Percentiles rank a stretch among this genome's conserved stretches.
These are phyloP conservation scores for Nycticryphes semicollaris DNA, from an alignment of 2,113 vertebrate species.

Conservation along the genomic window DNA sequence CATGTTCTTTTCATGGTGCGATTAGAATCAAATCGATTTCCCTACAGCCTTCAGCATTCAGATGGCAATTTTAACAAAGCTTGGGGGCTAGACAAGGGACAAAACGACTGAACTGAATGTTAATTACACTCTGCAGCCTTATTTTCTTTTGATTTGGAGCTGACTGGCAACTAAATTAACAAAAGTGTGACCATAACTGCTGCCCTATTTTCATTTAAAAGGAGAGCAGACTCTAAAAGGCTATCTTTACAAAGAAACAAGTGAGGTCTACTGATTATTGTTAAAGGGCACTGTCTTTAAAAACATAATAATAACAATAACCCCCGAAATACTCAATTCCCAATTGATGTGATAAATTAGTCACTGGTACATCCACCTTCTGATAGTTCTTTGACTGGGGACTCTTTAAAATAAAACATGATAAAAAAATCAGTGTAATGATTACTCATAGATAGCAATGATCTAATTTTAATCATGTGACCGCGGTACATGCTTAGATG, in stretches of 20 bases:
- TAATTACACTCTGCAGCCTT: conserved; percentile 96
- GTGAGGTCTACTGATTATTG: conserved; percentile 83
- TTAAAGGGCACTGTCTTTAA: conserved; percentile 80
- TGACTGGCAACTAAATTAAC: conserved; percentile 89
- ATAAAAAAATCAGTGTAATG: neutral
- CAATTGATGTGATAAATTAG: conserved; percentile 68
- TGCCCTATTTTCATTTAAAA: conserved; percentile 88
- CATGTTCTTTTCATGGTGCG: conserved; percentile 99
- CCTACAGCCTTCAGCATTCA: conserved; percentile 92
- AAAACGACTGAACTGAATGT: conserved; percentile 96
- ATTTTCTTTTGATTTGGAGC: conserved; percentile 87
- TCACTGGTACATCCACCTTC: conserved; percentile 22
- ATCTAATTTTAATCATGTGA: conserved; percentile 64
- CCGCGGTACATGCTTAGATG: neutral
- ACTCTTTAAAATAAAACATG: conserved; percentile 55
- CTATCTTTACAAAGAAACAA: conserved; percentile 86
- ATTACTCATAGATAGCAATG: conserved; percentile 45
- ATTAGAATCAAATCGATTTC: conserved; percentile 99
- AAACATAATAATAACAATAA: conserved; percentile 74
- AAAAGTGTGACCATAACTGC: conserved; percentile 92
- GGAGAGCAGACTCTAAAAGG: conserved; percentile 82
- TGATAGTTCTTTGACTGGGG: conserved; percentile 31
- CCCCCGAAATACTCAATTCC: conserved; percentile 59
- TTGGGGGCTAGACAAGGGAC: conserved; percentile 88
- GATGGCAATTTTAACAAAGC: conserved; percentile 93